Evolutionary conservation across 2,797 vertebrate species (phyloP).

Genomic region (Sternotherus odoratus): DNA sequence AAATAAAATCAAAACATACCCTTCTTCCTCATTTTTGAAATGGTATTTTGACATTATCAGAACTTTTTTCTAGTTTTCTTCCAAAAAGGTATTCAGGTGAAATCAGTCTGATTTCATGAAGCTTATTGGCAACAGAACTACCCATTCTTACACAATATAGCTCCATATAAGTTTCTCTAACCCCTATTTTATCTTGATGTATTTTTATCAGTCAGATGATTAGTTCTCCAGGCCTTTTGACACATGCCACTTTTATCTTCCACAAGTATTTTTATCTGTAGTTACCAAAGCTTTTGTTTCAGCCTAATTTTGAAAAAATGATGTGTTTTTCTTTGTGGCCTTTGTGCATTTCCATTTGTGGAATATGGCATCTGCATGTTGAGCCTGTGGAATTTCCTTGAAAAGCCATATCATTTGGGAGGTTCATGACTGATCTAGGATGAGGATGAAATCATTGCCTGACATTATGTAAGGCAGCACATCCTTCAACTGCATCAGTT

Average conservation of each 20-base stretch:
- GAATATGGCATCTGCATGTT: not conserved
- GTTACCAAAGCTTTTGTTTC: not conserved
- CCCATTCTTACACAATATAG: not conserved
- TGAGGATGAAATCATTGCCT: not conserved
- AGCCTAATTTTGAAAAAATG: not conserved
- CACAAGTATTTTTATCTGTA: not conserved
- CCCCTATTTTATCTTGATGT: not conserved
- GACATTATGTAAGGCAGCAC: too few species aligned
- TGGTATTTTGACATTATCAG: not conserved
- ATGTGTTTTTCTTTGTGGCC: too few species aligned
- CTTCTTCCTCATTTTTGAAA: not conserved
- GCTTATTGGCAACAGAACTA: not conserved
- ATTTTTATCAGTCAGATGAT: not conserved
- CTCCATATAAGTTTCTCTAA: not conserved
- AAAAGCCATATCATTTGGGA: not conserved
- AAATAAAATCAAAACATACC: not conserved
- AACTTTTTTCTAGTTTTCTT: not conserved
- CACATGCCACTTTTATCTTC: not conserved
- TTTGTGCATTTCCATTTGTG: not conserved
- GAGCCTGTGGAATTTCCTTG: not conserved
- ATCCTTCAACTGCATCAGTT: not conserved
- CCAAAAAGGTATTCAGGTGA: not conserved
- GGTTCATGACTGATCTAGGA: not conserved
- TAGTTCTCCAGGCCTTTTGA: too few species aligned
- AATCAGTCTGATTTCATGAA: not conserved